A percentile compares a stretch with the other conserved stretches of the same genome.
Evolutionary conservation across 2,797 vertebrate species (phyloP).

Genomic region (Chiroxiphia lanceolata): DNA sequence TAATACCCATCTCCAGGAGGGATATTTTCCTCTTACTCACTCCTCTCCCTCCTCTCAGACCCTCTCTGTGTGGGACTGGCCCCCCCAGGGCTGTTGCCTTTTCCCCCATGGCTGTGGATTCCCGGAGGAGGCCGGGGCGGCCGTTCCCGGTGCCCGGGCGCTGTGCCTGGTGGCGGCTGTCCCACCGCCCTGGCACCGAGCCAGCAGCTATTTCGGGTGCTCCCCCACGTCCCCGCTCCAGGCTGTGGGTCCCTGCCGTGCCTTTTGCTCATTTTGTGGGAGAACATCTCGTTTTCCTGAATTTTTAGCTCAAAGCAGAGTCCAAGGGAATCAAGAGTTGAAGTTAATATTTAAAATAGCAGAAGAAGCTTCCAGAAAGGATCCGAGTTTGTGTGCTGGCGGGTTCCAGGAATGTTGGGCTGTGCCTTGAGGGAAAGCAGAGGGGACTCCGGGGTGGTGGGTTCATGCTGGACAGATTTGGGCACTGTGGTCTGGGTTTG

Average conservation of each 20-base stretch:
- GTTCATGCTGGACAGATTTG: neutral
- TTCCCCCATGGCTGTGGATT: neutral
- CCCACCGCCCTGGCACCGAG: neutral
- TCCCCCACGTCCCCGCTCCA: neutral
- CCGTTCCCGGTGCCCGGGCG: neutral
- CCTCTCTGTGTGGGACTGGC: neutral
- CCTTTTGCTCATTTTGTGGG: neutral
- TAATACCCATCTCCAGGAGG: neutral
- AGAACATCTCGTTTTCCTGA: constrained; percentile 49
- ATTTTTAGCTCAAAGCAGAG: neutral
- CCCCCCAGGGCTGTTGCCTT: neutral
- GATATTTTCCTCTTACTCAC: neutral
- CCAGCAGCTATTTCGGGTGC: neutral
- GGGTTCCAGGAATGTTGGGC: neutral
- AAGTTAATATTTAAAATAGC: constrained; percentile 9
- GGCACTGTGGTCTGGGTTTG: constrained; percentile 27
- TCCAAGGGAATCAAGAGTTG: constrained; percentile 28
- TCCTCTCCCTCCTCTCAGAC: neutral
- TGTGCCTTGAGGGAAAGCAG: neutral
- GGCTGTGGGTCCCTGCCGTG: neutral
- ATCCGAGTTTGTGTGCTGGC: neutral
- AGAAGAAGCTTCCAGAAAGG: constrained; percentile 34
- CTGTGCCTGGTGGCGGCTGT: neutral
- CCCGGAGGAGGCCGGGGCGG: neutral
- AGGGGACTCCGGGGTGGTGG: neutral